phyloP scores from a whole-genome alignment of 35 echinoderm and acorn worm genomes.

The Ophiothrix spiculata region DNA sequence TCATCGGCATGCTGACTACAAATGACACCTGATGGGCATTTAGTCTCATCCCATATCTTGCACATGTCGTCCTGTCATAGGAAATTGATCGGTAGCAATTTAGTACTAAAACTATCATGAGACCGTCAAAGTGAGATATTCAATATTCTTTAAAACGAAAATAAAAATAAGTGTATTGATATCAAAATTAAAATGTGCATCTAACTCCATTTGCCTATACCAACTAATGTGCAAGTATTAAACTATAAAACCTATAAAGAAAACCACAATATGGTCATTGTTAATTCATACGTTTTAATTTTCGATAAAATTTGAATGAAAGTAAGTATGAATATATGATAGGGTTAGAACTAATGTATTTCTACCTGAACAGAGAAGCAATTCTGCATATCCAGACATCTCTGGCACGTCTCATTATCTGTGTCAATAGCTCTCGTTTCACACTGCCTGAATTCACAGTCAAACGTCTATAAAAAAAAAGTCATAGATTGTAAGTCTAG shows the following conservation, averaged over 20 bases:
- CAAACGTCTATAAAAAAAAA: not conserved
- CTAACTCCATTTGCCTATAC: not conserved
- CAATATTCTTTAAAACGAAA: not conserved
- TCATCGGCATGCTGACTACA: not conserved
- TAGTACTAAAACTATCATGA: not conserved
- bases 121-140: not conserved
- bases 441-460: not conserved
- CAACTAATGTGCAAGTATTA: not conserved
- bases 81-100: not conserved
- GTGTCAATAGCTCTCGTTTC: not conserved
- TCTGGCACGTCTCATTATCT: not conserved
- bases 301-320: not conserved
- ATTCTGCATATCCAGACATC: not conserved
- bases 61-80: not conserved
- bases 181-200: not conserved
- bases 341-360: not conserved
- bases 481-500: too few species aligned
- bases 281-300: not conserved
- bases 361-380: not conserved
- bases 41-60: not conserved
- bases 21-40: not conserved
- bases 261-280: not conserved
- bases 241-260: not conserved
- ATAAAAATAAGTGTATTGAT: not conserved
- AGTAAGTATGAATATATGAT: not conserved